Evolutionary conservation across 2,113 vertebrate genomes (phyloP).

Genomic region (Gadus chalcogrammus): DNA sequence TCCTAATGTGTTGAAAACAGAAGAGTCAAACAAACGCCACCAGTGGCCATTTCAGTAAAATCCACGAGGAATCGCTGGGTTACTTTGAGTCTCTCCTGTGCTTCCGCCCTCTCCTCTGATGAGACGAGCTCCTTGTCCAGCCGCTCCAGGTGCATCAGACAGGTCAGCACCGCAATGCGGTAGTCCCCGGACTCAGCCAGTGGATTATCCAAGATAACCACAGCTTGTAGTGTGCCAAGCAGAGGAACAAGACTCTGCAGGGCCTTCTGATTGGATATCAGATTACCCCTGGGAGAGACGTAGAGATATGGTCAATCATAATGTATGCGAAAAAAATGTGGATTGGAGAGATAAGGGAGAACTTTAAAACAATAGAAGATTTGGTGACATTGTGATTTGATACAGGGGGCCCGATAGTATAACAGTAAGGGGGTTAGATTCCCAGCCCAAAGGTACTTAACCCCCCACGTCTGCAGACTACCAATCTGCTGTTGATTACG

Average conservation of each 20-base stretch:
- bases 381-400: neutral
- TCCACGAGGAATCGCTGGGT: neutral
- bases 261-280: constrained; percentile 42
- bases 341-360: neutral
- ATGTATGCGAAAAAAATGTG: neutral
- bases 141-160: constrained; percentile 74
- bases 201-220: constrained; percentile 85
- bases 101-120: constrained; percentile 77
- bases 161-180: constrained; percentile 70
- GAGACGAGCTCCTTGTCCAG: constrained; percentile 82
- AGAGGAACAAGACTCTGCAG: constrained; percentile 49
- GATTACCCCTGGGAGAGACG: constrained; percentile 61
- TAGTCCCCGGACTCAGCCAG: constrained; percentile 70
- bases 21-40: constrained; percentile 5
- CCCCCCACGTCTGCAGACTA: too few relatives aligned
- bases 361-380: too few relatives aligned
- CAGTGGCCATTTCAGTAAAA: too few relatives aligned
- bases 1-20: constrained; percentile 45
- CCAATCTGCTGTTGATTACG: too few relatives aligned
- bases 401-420: neutral
- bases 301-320: neutral
- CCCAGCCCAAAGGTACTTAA: too few relatives aligned
- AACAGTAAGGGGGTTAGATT: too few relatives aligned
- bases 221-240: constrained; percentile 64
- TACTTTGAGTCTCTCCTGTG: constrained; percentile 57